Percentiles rank a stretch among this genome's conserved stretches.
These are phyloP conservation scores for Carassius gibelio DNA, from an alignment of 2,113 vertebrate genomes.

Conservation along the genomic window DNA sequence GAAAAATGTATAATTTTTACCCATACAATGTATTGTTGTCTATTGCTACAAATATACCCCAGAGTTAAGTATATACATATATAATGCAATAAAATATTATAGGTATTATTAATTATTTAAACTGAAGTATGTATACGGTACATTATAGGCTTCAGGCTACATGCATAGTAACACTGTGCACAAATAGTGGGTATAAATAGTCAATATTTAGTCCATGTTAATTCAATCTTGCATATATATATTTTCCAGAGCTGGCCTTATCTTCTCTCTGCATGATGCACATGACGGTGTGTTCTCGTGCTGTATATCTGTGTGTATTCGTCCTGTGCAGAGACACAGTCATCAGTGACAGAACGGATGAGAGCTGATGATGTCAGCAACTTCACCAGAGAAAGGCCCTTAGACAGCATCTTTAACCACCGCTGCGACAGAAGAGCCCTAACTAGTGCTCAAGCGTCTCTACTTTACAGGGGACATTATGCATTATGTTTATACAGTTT, in stretches of 20 bases:
- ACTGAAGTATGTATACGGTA: too few relatives aligned
- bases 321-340: background rate
- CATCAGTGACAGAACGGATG: background rate
- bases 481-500: background rate
- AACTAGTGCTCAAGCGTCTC: background rate
- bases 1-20: too few relatives aligned
- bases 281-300: background rate
- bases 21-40: too few relatives aligned
- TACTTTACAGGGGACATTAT: background rate
- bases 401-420: constrained; percentile 4
- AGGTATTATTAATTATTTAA: too few relatives aligned
- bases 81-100: too few relatives aligned
- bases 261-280: background rate
- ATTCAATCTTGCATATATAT: too few relatives aligned
- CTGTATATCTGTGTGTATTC: background rate
- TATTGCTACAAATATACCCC: too few relatives aligned
- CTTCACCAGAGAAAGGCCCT: background rate
- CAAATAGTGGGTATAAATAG: too few relatives aligned
- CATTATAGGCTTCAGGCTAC: too few relatives aligned
- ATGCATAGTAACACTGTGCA: too few relatives aligned
- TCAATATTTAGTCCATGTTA: too few relatives aligned
- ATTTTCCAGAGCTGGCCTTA: background rate
- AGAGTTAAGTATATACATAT: too few relatives aligned
- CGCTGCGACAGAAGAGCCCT: background rate
- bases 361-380: background rate